A percentile compares a stretch with the other conserved stretches of the same genome.
phyloP scores from a whole-genome alignment of 2,113 vertebrate species.

The Trematomus loennbergii region DNA sequence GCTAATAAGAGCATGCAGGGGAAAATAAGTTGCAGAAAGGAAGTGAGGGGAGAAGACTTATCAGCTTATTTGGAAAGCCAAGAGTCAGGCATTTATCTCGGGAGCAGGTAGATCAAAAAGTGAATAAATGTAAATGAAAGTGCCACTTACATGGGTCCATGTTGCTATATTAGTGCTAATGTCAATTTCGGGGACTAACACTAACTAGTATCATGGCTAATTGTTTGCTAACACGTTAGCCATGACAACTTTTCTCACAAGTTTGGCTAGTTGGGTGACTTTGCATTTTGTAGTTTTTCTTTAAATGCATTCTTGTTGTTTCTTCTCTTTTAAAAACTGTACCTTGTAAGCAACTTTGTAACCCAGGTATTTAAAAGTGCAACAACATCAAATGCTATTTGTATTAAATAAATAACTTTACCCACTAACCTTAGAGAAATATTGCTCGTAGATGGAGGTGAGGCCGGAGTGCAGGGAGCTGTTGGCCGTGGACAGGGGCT shows the following conservation, averaged over 20 bases:
- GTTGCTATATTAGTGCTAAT: neutral
- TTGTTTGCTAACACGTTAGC: neutral
- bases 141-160: neutral
- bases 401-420: neutral
- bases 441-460: slow-evolving; percentile 68
- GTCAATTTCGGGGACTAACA: neutral
- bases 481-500: slow-evolving; percentile 63
- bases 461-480: slow-evolving; percentile 64
- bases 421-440: slow-evolving; percentile 72
- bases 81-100: neutral
- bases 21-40: neutral
- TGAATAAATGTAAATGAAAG: neutral
- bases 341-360: neutral
- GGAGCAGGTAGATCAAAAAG: neutral
- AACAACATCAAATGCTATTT: no score
- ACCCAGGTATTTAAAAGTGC: neutral
- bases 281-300: no score
- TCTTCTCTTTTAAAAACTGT: neutral
- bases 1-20: neutral
- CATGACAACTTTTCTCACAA: neutral
- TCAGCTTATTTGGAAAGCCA: neutral
- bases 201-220: neutral
- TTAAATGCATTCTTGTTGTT: neutral
- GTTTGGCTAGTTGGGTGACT: no score
- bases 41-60: no score